These are phyloP conservation scores for Nomada fucata DNA, from an alignment of 2,888 invertebrate genomes.

Conservation along the genomic window DNA sequence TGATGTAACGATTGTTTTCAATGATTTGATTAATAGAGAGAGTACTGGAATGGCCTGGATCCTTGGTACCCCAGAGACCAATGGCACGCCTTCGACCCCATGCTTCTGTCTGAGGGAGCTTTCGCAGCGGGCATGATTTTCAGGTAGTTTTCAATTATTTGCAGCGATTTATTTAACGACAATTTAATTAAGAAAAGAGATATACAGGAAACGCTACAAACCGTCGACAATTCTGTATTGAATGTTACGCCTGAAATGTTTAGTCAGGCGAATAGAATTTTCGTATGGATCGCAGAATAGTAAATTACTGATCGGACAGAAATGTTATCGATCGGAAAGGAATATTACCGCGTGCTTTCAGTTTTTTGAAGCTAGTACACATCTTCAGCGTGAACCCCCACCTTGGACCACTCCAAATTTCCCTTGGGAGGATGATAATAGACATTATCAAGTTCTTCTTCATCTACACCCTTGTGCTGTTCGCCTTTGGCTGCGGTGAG, in stretches of 20 bases:
- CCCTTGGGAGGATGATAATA: constrained; percentile 96
- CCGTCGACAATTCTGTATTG: too few species aligned
- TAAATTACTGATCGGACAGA: too few species aligned
- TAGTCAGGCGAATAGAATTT: background rate
- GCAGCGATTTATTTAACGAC: too few species aligned
- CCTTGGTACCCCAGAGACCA: constrained; percentile 95
- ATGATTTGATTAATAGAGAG: constrained; percentile 85
- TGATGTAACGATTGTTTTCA: background rate
- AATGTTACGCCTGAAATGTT: background rate
- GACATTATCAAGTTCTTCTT: constrained; percentile 98
- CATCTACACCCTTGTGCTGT: constrained; percentile 95
- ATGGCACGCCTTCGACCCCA: constrained; percentile 98
- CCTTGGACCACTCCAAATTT: constrained; percentile 97
- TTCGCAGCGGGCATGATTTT: constrained; percentile 99
- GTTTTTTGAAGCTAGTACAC: constrained; percentile 97
- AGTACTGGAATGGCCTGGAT: constrained; percentile 89
- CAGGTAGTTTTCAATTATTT: constrained; percentile 84
- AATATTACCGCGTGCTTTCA: constrained; percentile 81
- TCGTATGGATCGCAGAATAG: too few species aligned
- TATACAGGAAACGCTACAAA: too few species aligned
- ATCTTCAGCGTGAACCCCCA: constrained; percentile 99
- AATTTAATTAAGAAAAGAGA: background rate
- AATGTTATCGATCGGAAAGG: background rate
- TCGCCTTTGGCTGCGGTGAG: constrained; percentile 98
- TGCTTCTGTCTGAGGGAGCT: constrained; percentile 96